Base-by-base conservation (phyloP, 1,140 invertebrate genomes). In the Prorops nasuta region DNA sequence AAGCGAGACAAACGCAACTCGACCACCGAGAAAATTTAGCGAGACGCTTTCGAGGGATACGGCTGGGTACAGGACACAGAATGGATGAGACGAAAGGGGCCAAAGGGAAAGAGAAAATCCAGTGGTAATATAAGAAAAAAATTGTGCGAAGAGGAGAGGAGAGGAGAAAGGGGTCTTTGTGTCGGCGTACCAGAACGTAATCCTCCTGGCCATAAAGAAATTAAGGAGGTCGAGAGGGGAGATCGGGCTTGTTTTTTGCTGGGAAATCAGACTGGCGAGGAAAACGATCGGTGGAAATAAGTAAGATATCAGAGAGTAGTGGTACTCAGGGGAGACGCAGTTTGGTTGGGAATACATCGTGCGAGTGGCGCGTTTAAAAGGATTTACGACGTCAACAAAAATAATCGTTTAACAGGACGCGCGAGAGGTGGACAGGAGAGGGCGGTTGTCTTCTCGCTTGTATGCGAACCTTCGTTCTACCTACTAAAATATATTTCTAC, bases 121-220 rank as follows among this genome's bases (percentile, higher is more conserved):
- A n/a, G n/a, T n/a, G n/a, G n/a, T n/a, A n/a, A n/a, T n/a, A n/a
- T n/a, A n/a, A n/a, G n/a, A n/a, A n/a, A n/a, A n/a, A n/a, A n/a
- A n/a, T n/a, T n/a, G n/a, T n/a, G n/a, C n/a, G n/a, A n/a, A n/a
- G n/a, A n/a, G n/a, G n/a, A n/a, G n/a, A n/a, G n/a, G n/a, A n/a
- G n/a, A n/a, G n/a, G n/a, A n/a, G 54, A 56, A 58, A 51, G 31
- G n/a, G 10, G 6, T 32, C 44, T 58, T 61, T 66, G 53, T 60
- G 52, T 54, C 31, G 58, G 40, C 37, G 54, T 44, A 54, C 57
- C 51, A 55, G 49, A 54, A 44, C 52, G 48, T 63, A 63, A 59
- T 60, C 47, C 52, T 44, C 44, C n/a, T n/a, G 31, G 34, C 64
- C 65, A 68, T 71, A 71, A 71, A 69, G 55, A 58, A 68, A 72